Conservation (phyloP, 2,797 vertebrate genomes). For the Xerus rutilus region DNA sequence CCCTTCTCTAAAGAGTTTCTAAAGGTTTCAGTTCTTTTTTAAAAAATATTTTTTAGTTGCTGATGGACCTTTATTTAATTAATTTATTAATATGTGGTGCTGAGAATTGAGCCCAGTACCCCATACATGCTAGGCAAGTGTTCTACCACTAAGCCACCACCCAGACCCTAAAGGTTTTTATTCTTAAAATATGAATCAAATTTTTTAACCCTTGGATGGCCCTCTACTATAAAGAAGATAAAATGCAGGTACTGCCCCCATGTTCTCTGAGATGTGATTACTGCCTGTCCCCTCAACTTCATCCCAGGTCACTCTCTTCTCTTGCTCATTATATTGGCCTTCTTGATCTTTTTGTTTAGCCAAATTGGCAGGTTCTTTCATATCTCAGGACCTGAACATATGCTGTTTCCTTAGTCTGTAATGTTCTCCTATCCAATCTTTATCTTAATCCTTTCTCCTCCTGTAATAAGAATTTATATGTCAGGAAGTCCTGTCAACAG, state of each 20-base stretch:
- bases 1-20: neutral
- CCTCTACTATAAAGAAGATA: neutral
- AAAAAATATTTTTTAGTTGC: too few relatives aligned
- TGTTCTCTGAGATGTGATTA: neutral
- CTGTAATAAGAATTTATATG: slow-evolving; percentile 47
- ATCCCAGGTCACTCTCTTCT: neutral
- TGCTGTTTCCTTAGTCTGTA: neutral
- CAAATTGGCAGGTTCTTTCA: neutral
- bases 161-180: neutral
- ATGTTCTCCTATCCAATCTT: neutral
- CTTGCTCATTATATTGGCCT: neutral
- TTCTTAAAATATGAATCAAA: neutral
- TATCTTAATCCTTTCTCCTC: neutral
- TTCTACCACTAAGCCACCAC: too few relatives aligned
- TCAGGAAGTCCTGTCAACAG: neutral
- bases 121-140: too few relatives aligned
- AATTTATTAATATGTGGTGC: too few relatives aligned
- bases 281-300: neutral
- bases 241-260: neutral
- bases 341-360: neutral
- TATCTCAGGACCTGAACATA: neutral
- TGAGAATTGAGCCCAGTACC: too few relatives aligned
- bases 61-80: too few relatives aligned
- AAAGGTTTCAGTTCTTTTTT: too few relatives aligned
- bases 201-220: neutral